Base-by-base conservation (phyloP, 1,140 invertebrate species). In the Pomacea maculata region DNA sequence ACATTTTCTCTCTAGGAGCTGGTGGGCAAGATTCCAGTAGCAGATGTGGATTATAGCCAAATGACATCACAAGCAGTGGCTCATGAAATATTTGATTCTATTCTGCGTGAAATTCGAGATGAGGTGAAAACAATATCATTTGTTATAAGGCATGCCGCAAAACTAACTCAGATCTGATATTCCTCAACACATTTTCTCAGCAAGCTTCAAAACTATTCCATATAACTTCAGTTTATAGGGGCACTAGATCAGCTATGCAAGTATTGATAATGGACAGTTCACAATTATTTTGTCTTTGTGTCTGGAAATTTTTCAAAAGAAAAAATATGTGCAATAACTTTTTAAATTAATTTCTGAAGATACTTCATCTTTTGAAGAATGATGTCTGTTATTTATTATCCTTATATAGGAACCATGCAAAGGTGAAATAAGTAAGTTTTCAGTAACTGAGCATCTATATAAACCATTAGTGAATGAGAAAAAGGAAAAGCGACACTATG, bases 71-170 rank as follows among this genome's bases (percentile, higher is more conserved):
- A 82, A 17, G 84, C 77, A 63, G 87, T 92, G n/a, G 80, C 86
- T 17, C 68, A 86, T 64, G 91, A 92, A 86, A 86, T 92, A 67
- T 92, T 90, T 87, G 78, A 88, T 73, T 92, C 91, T 7, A 88
- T 91, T 34, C 63, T 90, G 4, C 78, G 87, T 77, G 91, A 92
- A 84, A 84, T 92, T 11, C 82, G 83, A 71, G 90, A 91, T 87
- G 91, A 92, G 86, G 77, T 78, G 70, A 70, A 70, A n/a, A 7
- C 11, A 17, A 19, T 65, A n/a, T 4, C 7, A 65, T 19, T 17
- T 3, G 64, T n/a, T 4, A 65, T n/a, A 65, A 4, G 17, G 64
- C n/a, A n/a, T 17, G 7, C 1, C 12, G 12, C 1, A 70, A 70
- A 11, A 70, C 67, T 70, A 11, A 6, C 21, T 70, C 21, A 11